Evolutionary conservation across 2,888 invertebrate genomes (phyloP).

Genomic region (Hypomecis punctinalis): DNA sequence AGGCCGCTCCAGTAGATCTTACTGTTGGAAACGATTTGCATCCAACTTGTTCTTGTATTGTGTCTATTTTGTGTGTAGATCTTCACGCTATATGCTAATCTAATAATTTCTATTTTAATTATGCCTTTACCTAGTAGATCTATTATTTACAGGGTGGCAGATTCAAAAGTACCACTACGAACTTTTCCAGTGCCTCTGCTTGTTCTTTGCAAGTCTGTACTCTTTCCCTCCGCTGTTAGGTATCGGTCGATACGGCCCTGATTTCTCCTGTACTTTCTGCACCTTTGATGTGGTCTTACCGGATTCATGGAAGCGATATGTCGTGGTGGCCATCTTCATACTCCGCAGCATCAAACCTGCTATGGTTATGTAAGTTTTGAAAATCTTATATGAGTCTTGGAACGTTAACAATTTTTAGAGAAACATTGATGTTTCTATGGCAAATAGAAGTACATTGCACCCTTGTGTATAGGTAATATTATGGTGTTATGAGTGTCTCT

Average conservation of each 20-base stretch:
- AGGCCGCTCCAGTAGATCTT: too few relatives aligned
- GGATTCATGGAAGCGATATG: slow-evolving; percentile 57
- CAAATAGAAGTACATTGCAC: too few relatives aligned
- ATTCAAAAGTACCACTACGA: slow-evolving; percentile 64
- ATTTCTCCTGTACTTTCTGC: slow-evolving; percentile 73
- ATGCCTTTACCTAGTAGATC: neutral
- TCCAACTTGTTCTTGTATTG: too few relatives aligned
- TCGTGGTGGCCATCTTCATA: slow-evolving; percentile 61
- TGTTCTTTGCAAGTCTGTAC: slow-evolving; percentile 66
- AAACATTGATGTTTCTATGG: too few relatives aligned
- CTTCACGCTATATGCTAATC: too few relatives aligned
- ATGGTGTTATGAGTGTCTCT: too few relatives aligned
- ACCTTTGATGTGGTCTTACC: slow-evolving; percentile 71
- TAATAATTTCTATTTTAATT: too few relatives aligned
- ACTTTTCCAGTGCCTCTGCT: slow-evolving; percentile 61
- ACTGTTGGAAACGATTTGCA: too few relatives aligned
- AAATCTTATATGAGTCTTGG: too few relatives aligned
- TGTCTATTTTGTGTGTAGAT: too few relatives aligned
- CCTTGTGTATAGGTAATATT: too few relatives aligned
- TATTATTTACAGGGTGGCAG: slow-evolving; percentile 61
- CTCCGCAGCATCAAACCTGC: slow-evolving; percentile 72
- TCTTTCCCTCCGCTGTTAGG: slow-evolving; percentile 69
- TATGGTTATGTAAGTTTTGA: slow-evolving; percentile 68
- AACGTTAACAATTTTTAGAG: too few relatives aligned
- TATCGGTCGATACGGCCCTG: slow-evolving; percentile 69